Base-by-base conservation (phyloP, 2,888 invertebrate species). In the Crematogaster levior region DNA sequence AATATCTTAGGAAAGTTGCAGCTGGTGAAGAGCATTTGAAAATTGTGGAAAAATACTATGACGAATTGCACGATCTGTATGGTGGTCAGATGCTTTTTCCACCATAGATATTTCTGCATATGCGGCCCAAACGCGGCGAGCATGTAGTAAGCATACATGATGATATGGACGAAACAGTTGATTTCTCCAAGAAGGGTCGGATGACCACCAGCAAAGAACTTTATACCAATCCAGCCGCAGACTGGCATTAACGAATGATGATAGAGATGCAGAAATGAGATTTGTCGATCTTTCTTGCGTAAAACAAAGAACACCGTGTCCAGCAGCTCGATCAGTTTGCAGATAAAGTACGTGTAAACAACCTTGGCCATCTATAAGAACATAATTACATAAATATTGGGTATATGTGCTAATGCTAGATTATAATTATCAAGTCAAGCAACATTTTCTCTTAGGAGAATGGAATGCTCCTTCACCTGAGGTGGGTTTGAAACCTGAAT, bases 101-200 rank as follows among this genome's bases (percentile, higher is more conserved):
- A 99, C 98, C 98, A 99, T 27, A 99, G 95, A 93, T 97, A 98
- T 93, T 98, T 98, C 94, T 98, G 97, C 93, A 98, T 97, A 89
- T 97, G 95, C 0, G 98, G 98, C 6, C 99, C 99, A 83, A 98
- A 95, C 0, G 98, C 98, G 0, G 98, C 96, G 86, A 99, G 95
- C 91, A 98, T 96, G 94, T 99, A 99, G 94, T 99, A 99, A 0
- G 96, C 95, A 95, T 99, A 99, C 99, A 99, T 99, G 84, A 98
- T 95, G 79, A 98, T 96, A 94, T 99, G 99, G 81, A 99, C 97
- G 93, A 98, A 97, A 0, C 98, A 97, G 94, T 99, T 99, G 90
- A 98, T 96, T 84, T 98, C 95, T 0, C 98, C 98, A 34, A 98
- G 96, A 0, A 98, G 96, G 0, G 98, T 97, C 21, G 97, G 97